These are phyloP conservation scores for Plemyria rubiginata DNA, from an alignment of 2,888 invertebrate genomes.

Conservation along the genomic window DNA sequence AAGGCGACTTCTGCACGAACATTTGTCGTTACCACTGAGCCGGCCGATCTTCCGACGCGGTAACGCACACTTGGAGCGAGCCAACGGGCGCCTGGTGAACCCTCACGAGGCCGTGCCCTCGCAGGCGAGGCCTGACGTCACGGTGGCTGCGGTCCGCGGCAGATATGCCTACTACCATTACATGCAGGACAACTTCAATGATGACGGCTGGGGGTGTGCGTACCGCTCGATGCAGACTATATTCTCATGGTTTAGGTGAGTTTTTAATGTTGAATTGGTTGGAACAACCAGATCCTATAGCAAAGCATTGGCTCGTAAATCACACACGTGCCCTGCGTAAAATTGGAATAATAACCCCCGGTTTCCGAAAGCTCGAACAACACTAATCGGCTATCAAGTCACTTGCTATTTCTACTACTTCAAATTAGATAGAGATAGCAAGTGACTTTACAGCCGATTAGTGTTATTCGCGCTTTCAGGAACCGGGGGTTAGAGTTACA, in stretches of 20 bases:
- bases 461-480: too few relatives aligned
- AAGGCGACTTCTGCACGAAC: slow-evolving; percentile 88
- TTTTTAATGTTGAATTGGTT: too few relatives aligned
- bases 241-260: slow-evolving; percentile 95
- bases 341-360: too few relatives aligned
- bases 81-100: slow-evolving; percentile 86
- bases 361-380: too few relatives aligned
- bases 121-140: slow-evolving; percentile 57
- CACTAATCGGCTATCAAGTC: too few relatives aligned
- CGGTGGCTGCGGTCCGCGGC: slow-evolving; percentile 88
- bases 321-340: too few relatives aligned
- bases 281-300: too few relatives aligned
- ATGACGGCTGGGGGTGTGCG: slow-evolving; percentile 99
- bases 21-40: slow-evolving; percentile 87
- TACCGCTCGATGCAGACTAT: slow-evolving; percentile 98
- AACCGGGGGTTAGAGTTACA: too few relatives aligned
- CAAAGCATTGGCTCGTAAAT: too few relatives aligned
- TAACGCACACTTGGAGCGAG: slow-evolving; percentile 85
- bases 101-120: slow-evolving; percentile 88
- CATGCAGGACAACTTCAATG: slow-evolving; percentile 96
- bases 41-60: slow-evolving; percentile 91
- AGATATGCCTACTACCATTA: slow-evolving; percentile 98
- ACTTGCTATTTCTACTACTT: too few relatives aligned
- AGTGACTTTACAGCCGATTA: too few relatives aligned
- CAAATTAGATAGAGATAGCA: too few relatives aligned